Percentiles rank a stretch among this genome's conserved stretches.
These are phyloP conservation scores for Molorchus minor DNA, from an alignment of 2,888 invertebrate genomes.

Conservation along the genomic window DNA sequence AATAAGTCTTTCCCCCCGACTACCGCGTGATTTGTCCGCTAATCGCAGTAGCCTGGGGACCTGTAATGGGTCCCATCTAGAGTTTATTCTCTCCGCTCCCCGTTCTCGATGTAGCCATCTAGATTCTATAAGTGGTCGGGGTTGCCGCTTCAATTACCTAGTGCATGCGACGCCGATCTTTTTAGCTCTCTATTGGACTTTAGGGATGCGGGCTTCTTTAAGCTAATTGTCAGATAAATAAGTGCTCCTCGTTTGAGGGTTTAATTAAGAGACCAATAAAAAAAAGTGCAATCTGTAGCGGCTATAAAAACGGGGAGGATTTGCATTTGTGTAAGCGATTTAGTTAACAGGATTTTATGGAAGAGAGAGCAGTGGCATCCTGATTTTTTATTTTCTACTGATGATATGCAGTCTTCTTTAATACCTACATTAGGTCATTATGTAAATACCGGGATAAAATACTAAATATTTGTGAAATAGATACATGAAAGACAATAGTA, in stretches of 20 bases:
- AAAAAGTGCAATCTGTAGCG: constrained; percentile 28
- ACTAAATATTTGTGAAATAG: too few species aligned
- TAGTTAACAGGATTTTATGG: constrained; percentile 2
- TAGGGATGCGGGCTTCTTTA: constrained; percentile 49
- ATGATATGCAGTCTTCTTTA: too few species aligned
- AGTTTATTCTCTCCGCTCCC: constrained; percentile 33
- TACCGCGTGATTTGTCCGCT: constrained; percentile 62
- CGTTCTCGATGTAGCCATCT: constrained; percentile 31
- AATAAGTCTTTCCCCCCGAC: constrained; percentile 60
- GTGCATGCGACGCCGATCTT: constrained; percentile 47
- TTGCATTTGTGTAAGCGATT: constrained; percentile 30
- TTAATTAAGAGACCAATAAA: constrained; percentile 41
- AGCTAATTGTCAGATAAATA: constrained; percentile 52
- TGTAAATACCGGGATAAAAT: too few species aligned
- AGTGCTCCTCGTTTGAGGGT: constrained; percentile 37
- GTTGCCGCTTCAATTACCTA: constrained; percentile 48
- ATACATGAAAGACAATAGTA: too few species aligned
- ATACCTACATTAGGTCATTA: too few species aligned
- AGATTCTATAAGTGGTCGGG: constrained; percentile 53
- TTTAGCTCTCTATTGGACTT: constrained; percentile 52
- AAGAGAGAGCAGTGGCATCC: too few species aligned
- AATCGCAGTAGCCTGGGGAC: constrained; percentile 59
- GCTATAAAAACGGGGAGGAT: constrained; percentile 25
- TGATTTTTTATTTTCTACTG: too few species aligned
- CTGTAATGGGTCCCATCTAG: constrained; percentile 56